Evolutionary conservation across 2,113 vertebrate genomes (phyloP), one percentile per base, ranked within the genome.

Genomic region (Puma concolor): DNA sequence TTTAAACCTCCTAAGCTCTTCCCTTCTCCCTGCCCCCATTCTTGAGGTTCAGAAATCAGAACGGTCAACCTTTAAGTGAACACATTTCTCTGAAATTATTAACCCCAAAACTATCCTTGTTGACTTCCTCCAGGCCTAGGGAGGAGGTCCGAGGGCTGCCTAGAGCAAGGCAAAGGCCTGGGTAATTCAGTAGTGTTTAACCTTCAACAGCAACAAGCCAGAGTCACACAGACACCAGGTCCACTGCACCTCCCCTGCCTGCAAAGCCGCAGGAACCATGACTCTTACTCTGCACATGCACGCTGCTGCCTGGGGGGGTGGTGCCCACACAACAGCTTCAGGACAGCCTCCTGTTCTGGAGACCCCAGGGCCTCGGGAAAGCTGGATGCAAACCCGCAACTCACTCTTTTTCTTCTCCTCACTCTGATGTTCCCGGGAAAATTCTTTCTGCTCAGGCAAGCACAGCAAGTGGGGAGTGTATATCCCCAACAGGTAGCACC

Each of bases 401-500:
- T 71, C 88, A 48, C 74, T 76, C 77, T 92, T 88, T 89, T 92
- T 82, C 91, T 72, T 97, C 92, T 38, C 82, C 44, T 96, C 91
- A 67, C 64, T 95, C 90, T 79, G 97, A 96, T 93, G 94, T 88
- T 93, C 84, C 72, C 50, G 41, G 92, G 76, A 84, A 96, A 96
- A 98, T 97, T 96, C 97, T 74, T 98, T 97, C 97, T 95, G 93
- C 98, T 97, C 52, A 76, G 88, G 97, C 38, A 74, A 97, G 97
- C 98, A 93, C 97, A 38, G 97, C 94, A 94, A 94, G 96, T 97
- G 87, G 86, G 76, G 54, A 95, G 64, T 36, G 44, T 44, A 52
- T 90, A 84, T 90, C 86, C 90, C 82, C 54, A n/a, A 88, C 83
- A 97, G 96, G 88, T 85, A 92, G 91, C 38, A 36, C 44, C 52